phyloP scores from a whole-genome alignment of 2,888 invertebrate species.

The Amiota communis region DNA sequence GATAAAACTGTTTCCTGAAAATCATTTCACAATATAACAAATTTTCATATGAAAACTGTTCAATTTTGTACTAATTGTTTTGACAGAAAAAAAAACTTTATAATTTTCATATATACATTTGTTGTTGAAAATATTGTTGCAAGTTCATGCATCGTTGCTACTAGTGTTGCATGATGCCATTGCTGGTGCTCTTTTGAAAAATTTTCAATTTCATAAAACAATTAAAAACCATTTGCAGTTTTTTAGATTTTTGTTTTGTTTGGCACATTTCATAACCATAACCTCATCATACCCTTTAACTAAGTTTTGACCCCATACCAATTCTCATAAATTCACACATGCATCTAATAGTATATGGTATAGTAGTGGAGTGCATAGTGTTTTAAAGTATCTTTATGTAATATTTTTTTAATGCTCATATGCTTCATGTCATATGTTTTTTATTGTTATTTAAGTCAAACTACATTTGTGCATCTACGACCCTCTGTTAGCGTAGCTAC shows the following conservation, averaged over 20 bases:
- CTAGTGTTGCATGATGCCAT: not conserved
- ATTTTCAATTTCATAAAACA: slow-evolving; percentile 62
- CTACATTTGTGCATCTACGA: too few species aligned
- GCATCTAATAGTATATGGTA: too few species aligned
- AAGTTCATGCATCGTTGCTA: not conserved
- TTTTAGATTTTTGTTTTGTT: not conserved
- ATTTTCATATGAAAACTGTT: slow-evolving; percentile 17
- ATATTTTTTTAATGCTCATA: too few species aligned
- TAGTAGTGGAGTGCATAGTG: too few species aligned
- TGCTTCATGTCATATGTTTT: too few species aligned
- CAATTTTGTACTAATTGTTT: slow-evolving; percentile 20
- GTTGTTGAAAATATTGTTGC: not conserved
- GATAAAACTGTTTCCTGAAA: slow-evolving; percentile 16
- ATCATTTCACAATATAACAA: slow-evolving; percentile 10
- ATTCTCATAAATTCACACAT: too few species aligned
- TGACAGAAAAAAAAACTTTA: not conserved
- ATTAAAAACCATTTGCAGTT: slow-evolving; percentile 61
- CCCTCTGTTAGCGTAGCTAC: too few species aligned
- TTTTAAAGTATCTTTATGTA: too few species aligned
- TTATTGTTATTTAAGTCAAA: too few species aligned
- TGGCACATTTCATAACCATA: too few species aligned
- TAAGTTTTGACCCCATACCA: too few species aligned
- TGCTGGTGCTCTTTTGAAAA: slow-evolving; percentile 17
- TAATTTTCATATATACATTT: not conserved
- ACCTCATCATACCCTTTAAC: too few species aligned